Evolutionary conservation across 2,113 vertebrate genomes (phyloP), one percentile per base, ranked within the genome.

Genomic region (Brachyistius frenatus): DNA sequence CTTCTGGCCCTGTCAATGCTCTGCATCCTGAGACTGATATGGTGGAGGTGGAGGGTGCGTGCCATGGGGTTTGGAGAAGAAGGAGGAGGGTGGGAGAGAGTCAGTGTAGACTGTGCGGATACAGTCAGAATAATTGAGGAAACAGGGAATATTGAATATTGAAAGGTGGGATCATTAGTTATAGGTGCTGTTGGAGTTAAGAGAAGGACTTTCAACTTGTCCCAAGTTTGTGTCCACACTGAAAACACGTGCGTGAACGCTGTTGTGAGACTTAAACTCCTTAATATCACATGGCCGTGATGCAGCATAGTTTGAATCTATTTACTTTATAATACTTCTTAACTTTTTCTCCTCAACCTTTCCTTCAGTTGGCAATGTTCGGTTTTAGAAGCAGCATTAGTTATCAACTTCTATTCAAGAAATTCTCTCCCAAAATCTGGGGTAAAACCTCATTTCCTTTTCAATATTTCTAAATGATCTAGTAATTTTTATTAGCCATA

Each of bases 1-100:
- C 96, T 97, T 96, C 95, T 97, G 96, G 95, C 96, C 96, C 95
- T 97, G 96, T 97, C 96, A 96, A 93, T 95, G 95, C 92, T 88
- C 89, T 88, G 89, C 91, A 96, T 94, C 89, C 91, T 94, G 88
- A 93, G 87, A 91, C 87, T 73, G 89, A 90, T 87, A 86, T 76
- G 85, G 80, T 88, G 86, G 89, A 90, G 85, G 85, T 82, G 84
- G 87, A 83, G 80, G 83, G 80, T 86, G 84, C 66, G 81, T 66
- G 78, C 84, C 46, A 58, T 66, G 68, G 84, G 81, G 88, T 76
- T 67, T 78, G 62, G 62, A 73, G 56, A 37, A 76, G 57, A 31
- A 47, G 50, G 60, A 57, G 65, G 52, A 33, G 62, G 36, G n/a
- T 44, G 16, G 73, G 62, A 44, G 55, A 61, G 63, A 54, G 65